These are phyloP conservation scores for Scomber colias DNA, from an alignment of 2,113 vertebrate genomes.

Conservation along the genomic window DNA sequence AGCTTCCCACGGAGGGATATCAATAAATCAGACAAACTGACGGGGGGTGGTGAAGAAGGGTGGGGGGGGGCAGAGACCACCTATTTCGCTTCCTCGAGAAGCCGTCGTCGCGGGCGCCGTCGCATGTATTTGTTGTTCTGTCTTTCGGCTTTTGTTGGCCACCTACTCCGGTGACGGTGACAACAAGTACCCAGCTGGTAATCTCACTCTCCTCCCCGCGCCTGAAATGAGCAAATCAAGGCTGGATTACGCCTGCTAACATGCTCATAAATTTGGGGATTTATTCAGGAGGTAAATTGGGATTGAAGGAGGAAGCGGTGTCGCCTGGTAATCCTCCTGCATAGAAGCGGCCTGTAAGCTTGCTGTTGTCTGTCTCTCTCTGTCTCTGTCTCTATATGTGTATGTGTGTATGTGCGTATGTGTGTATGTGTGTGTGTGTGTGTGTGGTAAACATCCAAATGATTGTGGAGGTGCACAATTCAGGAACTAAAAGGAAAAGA, in stretches of 20 bases:
- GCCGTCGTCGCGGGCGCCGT: slow-evolving; percentile 21
- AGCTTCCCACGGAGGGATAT: slow-evolving; percentile 77
- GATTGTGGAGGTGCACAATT: slow-evolving; percentile 26
- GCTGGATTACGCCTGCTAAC: slow-evolving; percentile 86
- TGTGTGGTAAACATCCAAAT: slow-evolving; percentile 56
- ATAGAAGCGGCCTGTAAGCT: slow-evolving; percentile 87
- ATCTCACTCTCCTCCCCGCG: slow-evolving; percentile 74
- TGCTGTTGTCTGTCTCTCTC: slow-evolving; percentile 27
- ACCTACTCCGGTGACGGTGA: slow-evolving; percentile 69
- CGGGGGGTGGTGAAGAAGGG: slow-evolving; percentile 8
- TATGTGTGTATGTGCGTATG: slow-evolving; percentile 25
- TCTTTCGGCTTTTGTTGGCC: slow-evolving; percentile 58
- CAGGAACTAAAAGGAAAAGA: neutral
- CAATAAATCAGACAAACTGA: slow-evolving; percentile 81
- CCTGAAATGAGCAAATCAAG: slow-evolving; percentile 84
- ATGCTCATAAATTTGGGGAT: slow-evolving; percentile 87
- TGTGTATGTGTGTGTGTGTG: neutral
- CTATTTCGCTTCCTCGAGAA: slow-evolving; percentile 67
- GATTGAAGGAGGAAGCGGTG: slow-evolving; percentile 90
- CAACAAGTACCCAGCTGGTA: slow-evolving; percentile 82
- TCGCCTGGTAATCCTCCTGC: slow-evolving; percentile 86
- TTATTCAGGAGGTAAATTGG: slow-evolving; percentile 90
- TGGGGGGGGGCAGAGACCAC: slow-evolving; percentile 61
- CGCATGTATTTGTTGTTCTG: slow-evolving; percentile 55
- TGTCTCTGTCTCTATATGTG: no score